phyloP scores from a whole-genome alignment of 2,888 invertebrate species.

The Venusia cambrica region DNA sequence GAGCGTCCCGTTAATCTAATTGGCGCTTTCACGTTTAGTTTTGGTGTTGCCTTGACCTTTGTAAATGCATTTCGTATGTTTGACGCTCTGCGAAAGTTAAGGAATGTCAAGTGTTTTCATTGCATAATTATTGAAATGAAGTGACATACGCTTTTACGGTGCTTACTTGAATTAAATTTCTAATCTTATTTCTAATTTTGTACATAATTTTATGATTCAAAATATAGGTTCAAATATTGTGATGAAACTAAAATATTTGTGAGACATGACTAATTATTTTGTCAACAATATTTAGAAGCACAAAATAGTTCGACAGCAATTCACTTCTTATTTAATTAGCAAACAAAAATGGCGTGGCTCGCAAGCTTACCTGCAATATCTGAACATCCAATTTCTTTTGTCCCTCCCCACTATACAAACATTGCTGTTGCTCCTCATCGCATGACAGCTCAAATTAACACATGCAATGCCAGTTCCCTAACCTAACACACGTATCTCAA shows the following conservation, averaged over 20 bases:
- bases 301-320: too few species aligned
- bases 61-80: slow-evolving; percentile 65
- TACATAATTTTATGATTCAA: too few species aligned
- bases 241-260: too few species aligned
- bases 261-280: too few species aligned
- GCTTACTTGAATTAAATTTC: too few species aligned
- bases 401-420: slow-evolving; percentile 41
- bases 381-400: slow-evolving; percentile 40
- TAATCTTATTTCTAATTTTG: too few species aligned
- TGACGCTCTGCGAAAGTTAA: slow-evolving; percentile 8
- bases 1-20: slow-evolving; percentile 71
- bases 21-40: slow-evolving; percentile 68
- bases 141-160: too few species aligned
- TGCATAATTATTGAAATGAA: not conserved
- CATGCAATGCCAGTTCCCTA: slow-evolving; percentile 45
- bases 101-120: slow-evolving; percentile 1
- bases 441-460: slow-evolving; percentile 77
- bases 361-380: slow-evolving; percentile 42
- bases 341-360: too few species aligned
- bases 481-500: slow-evolving; percentile 39
- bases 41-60: slow-evolving; percentile 69
- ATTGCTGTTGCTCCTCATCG: slow-evolving; percentile 64
- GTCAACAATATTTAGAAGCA: too few species aligned
- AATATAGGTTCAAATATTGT: too few species aligned
- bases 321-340: too few species aligned